Base-by-base conservation (phyloP, 2,888 invertebrate genomes). In the Hirudinaria manillensis region DNA sequence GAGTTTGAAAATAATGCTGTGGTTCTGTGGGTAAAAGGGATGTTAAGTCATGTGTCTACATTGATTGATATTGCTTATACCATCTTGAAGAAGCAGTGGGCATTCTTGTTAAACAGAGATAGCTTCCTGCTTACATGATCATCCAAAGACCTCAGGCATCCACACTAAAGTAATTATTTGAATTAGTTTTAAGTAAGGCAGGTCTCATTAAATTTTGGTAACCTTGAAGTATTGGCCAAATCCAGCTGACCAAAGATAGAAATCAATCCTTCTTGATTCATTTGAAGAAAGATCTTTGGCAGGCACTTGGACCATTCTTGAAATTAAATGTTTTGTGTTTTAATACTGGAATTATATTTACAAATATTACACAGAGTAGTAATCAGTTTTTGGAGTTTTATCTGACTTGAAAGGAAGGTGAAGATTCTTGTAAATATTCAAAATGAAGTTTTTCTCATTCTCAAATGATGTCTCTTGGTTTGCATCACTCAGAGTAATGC, bases 211-310 rank as follows among this genome's bases (percentile, higher is more conserved):
- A 45, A 45, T 45, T 68, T 68, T 29, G 3, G 13, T 32, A 53
- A 75, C 75, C 71, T 61, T 56, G 65, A 75, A 71, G 24, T 71
- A 75, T 34, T 51, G 7, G 29, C 56, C 56, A 38, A 61, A 75
- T 36, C 75, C 75, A 19, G 65, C 21, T n/a, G 75, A 75, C 75
- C 75, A 75, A 24, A 75, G 19, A 27, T 29, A 71, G 45, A 75
- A 56, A 45, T 75, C 75, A 24, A 34, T 29, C 61, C 75, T 53
- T 65, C 61, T 51, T 45, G 75, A 53, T 29, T 75, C 71, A 53
- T 53, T 53, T 36, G 24, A 24, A 24, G 24, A 29, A 19, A 75
- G 61, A 29, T 71, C 53, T 16, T 55, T 70, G 10, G 71, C 75
- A 19, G 71, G 56, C 27, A 75, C 75, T 19, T 68, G 32, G 21